Conservation (phyloP, 1,140 invertebrate species). For the Scaptomyza hsui region DNA sequence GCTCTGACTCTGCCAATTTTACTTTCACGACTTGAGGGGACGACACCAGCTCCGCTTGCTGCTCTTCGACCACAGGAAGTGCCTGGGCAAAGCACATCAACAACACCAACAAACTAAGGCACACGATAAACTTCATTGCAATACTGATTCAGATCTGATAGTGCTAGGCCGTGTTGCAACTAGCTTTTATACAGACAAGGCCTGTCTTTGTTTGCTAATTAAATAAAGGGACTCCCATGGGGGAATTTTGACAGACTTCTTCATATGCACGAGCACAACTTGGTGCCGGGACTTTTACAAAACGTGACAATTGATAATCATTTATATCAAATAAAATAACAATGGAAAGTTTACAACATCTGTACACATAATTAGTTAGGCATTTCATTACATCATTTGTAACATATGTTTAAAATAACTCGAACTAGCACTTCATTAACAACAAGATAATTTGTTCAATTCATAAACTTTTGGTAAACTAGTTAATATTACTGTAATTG, state of each 20-base stretch:
- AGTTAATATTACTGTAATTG: not conserved
- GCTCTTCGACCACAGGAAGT: not conserved
- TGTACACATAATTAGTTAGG: no score
- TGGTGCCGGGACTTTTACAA: constrained; percentile 14
- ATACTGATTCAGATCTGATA: constrained; percentile 1
- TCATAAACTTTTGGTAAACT: no score
- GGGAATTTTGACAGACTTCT: constrained; percentile 4
- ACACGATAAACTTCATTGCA: constrained; percentile 30
- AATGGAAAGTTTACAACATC: not conserved
- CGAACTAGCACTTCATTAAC: no score
- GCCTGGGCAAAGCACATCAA: not conserved
- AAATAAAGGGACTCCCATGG: constrained; percentile 5
- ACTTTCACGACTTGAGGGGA: not conserved
- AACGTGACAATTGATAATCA: not conserved
- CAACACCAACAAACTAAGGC: constrained; percentile 6
- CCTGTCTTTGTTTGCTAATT: not conserved
- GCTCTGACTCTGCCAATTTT: not conserved
- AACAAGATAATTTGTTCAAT: no score
- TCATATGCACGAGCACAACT: not conserved
- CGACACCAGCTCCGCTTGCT: not conserved
- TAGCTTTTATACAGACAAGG: constrained; percentile 4
- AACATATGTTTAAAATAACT: no score
- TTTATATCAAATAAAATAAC: not conserved
- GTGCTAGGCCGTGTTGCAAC: not conserved
- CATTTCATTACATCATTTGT: not conserved